phyloP scores from a whole-genome alignment of 1,140 invertebrate genomes.

The Centruroides sculpturatus region DNA sequence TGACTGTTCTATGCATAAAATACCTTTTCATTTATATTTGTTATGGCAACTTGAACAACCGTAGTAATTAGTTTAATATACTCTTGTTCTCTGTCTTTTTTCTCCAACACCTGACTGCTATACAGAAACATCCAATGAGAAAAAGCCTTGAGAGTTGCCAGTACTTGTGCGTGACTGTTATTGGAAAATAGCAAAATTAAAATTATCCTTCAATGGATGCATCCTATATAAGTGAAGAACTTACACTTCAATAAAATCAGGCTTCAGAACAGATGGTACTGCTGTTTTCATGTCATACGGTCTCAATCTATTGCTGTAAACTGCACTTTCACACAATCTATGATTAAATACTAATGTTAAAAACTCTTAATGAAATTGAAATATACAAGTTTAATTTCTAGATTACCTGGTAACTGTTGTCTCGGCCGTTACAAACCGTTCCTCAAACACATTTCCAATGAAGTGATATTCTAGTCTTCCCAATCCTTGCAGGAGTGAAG shows the following conservation, averaged over 20 bases:
- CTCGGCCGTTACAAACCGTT: slow-evolving; percentile 13
- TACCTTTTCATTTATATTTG: slow-evolving; percentile 29
- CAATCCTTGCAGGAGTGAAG: slow-evolving; percentile 43
- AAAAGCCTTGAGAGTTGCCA: slow-evolving; percentile 50
- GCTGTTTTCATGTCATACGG: slow-evolving; percentile 33
- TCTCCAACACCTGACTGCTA: slow-evolving; percentile 21
- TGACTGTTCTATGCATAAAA: slow-evolving; percentile 1
- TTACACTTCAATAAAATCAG: slow-evolving; percentile 38
- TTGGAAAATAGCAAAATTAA: slow-evolving; percentile 12
- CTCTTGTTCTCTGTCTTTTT: slow-evolving; percentile 23
- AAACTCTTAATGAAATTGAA: no score
- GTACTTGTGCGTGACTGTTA: slow-evolving; percentile 47
- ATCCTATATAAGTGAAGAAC: slow-evolving; percentile 15
- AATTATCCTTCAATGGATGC: neutral
- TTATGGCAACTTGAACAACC: slow-evolving; percentile 18
- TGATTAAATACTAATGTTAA: neutral
- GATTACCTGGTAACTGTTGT: neutral
- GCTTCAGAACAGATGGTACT: slow-evolving; percentile 29
- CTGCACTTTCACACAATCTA: slow-evolving; percentile 30
- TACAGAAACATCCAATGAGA: slow-evolving; percentile 40
- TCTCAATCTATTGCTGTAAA: slow-evolving; percentile 29
- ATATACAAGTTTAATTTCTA: no score
- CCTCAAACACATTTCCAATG: slow-evolving; percentile 32
- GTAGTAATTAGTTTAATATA: slow-evolving; percentile 27
- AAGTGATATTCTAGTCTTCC: slow-evolving; percentile 43